Evolutionary conservation across 2,888 invertebrate genomes (phyloP).

Genomic region (Drosophila mettleri): DNA sequence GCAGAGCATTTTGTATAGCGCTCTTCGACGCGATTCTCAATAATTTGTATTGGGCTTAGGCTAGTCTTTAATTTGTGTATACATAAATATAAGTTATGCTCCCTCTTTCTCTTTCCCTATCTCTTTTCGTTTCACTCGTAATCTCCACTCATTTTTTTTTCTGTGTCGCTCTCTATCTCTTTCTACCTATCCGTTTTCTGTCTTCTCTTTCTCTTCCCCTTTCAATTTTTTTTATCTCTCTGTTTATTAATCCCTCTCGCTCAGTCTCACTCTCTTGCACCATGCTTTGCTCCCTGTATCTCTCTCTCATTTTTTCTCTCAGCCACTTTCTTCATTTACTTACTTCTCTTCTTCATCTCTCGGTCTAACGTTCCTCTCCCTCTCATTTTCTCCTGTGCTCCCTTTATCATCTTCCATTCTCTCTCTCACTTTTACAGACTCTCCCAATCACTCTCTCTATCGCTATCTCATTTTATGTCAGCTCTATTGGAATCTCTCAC

Average conservation of each 20-base stretch:
- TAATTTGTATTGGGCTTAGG: no score
- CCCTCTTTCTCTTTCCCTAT: background rate
- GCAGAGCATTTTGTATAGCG: background rate
- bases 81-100: background rate
- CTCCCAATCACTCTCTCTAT: background rate
- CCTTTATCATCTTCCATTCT: no score
- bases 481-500: background rate
- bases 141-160: no score
- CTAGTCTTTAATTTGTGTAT: no score
- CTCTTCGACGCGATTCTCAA: background rate
- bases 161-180: background rate
- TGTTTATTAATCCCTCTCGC: background rate
- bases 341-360: background rate
- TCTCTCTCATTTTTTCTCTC: background rate
- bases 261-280: background rate
- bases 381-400: no score
- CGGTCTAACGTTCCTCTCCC: no score
- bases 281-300: background rate
- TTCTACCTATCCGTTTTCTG: background rate
- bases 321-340: background rate
- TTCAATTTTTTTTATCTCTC: background rate
- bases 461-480: background rate
- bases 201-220: background rate
- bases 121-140: background rate
- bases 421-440: no score